Conservation (phyloP, 2,888 invertebrate species). For the Parapristionchus giblindavisi region DNA sequence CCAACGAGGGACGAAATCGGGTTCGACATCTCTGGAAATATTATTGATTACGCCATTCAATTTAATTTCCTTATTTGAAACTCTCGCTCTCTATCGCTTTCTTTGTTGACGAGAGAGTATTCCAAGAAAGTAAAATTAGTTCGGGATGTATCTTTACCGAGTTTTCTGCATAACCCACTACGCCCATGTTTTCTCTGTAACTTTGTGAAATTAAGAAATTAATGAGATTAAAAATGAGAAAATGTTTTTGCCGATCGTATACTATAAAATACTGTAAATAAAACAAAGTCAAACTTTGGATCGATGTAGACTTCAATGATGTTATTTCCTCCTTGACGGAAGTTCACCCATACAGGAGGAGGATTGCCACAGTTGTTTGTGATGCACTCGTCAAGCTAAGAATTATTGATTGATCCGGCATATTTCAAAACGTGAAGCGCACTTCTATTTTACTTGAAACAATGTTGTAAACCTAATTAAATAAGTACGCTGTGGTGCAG, state of each 20-base stretch:
- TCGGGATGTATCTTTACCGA: neutral
- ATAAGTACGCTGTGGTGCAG: neutral
- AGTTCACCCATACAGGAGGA: slow-evolving; percentile 48
- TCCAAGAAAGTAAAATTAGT: too few species aligned
- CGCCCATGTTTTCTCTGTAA: too few species aligned
- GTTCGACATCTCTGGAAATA: slow-evolving; percentile 24
- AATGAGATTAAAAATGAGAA: too few species aligned
- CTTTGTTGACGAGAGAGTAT: too few species aligned
- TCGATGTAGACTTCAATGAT: slow-evolving; percentile 44
- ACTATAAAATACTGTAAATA: too few species aligned
- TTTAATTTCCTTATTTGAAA: too few species aligned
- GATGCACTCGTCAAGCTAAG: slow-evolving; percentile 50
- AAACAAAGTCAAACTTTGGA: slow-evolving; percentile 15
- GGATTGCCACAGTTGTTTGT: slow-evolving; percentile 48
- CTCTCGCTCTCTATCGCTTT: too few species aligned
- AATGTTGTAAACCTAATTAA: neutral
- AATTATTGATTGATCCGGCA: neutral
- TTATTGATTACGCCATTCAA: neutral
- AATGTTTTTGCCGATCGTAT: too few species aligned
- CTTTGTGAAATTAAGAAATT: too few species aligned
- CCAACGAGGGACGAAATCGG: slow-evolving; percentile 48
- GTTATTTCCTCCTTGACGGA: slow-evolving; percentile 57
- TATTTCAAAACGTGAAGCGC: neutral
- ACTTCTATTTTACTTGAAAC: neutral
- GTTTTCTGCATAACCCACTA: too few species aligned